phyloP scores from a whole-genome alignment of 2,113 vertebrate species.

The Rhinolophus ferrumequinum region DNA sequence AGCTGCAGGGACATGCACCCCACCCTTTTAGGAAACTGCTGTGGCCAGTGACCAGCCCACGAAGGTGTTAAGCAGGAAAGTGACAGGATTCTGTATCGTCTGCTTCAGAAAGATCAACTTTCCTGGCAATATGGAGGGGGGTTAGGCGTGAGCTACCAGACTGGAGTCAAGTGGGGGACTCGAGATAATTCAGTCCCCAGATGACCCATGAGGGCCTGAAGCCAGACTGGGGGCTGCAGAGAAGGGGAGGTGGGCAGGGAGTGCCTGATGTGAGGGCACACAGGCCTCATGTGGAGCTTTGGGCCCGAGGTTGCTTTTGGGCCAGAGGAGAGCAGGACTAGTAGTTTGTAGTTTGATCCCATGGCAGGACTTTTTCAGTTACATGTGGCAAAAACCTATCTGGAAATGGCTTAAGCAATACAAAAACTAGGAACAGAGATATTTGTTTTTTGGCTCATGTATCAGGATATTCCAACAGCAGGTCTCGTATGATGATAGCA shows the following conservation, averaged over 20 bases:
- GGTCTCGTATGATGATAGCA: too few relatives aligned
- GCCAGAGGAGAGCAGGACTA: not conserved
- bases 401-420: not conserved
- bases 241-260: not conserved
- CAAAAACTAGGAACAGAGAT: not conserved
- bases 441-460: not conserved
- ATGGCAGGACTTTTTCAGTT: not conserved
- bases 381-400: not conserved
- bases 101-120: not conserved
- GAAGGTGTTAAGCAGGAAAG: not conserved
- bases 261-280: too few relatives aligned
- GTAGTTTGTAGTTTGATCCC: too few relatives aligned
- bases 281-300: not conserved
- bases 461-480: not conserved
- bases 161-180: not conserved
- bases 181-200: not conserved
- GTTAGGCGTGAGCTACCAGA: not conserved
- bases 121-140: not conserved
- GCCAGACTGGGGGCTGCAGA: not conserved
- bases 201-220: accelerated
- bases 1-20: accelerated
- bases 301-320: not conserved
- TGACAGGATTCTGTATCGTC: accelerated
- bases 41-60: accelerated
- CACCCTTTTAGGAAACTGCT: not conserved